Percentiles rank a stretch among this genome's conserved stretches.
Conservation (phyloP, 2,888 invertebrate species). For the Pachydiplax longipennis region DNA sequence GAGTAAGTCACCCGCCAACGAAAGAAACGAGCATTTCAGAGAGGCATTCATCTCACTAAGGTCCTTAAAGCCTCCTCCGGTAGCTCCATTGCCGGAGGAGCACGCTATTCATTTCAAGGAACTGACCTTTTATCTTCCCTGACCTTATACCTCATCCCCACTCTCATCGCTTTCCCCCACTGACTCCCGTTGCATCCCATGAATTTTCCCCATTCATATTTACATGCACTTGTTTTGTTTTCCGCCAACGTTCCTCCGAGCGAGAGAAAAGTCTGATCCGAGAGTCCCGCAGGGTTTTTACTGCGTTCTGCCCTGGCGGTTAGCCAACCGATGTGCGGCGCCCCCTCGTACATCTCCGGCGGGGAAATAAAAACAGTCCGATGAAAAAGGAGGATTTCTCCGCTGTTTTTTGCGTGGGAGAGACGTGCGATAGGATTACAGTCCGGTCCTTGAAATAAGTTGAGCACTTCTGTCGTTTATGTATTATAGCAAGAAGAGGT, state of each 20-base stretch:
- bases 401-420: not conserved
- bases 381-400: not conserved
- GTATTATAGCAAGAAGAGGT: not conserved
- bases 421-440: not conserved
- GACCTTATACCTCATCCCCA: not conserved
- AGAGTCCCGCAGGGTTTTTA: not conserved
- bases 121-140: not conserved
- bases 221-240: not conserved
- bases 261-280: not conserved
- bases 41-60: too few relatives aligned
- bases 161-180: not conserved
- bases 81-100: not conserved
- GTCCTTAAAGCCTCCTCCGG: not conserved
- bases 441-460: not conserved
- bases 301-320: not conserved
- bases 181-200: not conserved
- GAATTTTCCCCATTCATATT: not conserved
- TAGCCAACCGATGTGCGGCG: not conserved
- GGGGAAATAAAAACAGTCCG: not conserved
- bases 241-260: not conserved
- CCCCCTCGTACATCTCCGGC: not conserved
- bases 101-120: not conserved
- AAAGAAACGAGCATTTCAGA: too few relatives aligned
- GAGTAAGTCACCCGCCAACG: too few relatives aligned
- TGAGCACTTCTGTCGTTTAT: not conserved